Evolutionary conservation across 2,797 vertebrate species (phyloP), one percentile per base, ranked within the genome.

Genomic region (Enteromius viviparus): DNA sequence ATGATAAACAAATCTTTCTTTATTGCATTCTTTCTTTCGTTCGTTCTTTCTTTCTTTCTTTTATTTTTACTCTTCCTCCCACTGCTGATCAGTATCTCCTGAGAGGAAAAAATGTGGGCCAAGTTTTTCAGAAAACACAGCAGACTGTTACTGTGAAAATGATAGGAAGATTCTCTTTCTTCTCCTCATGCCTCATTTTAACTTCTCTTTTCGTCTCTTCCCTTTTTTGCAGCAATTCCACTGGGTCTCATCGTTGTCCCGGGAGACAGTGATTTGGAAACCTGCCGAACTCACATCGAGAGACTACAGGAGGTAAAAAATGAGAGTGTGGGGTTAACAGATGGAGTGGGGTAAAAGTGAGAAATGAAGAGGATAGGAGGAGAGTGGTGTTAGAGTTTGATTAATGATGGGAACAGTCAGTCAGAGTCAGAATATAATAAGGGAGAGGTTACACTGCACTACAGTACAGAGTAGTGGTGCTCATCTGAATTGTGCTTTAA

Each of bases 201-300:
- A 75, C 64, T 75, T 62, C 89, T 85, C 91, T 86, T 87, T 82
- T 87, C 90, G 83, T 92, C 88, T 87, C 68, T 88, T 82, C 87
- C 42, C 19, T 29, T 72, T 72, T 60, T 76, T 85, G 37, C 91
- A 98, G 98, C 97, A 19, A 95, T 98, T 92, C 97, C 97, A 0
- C 87, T 98, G 92, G 98, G 98, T 42, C 94, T 97, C 72, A 97
- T 98, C 34, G 96, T 97, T 87, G 95, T 98, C 90, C 96, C 96
- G 0, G 97, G 96, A 89, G 97, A 99, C 94, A 97, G 97, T 11
- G 96, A 98, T 93, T 93, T 98, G 75, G 97, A 98, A 90, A 94
- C 95, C 71, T 98, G 97, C 90, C 94, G 97, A 2, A 93, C 94
- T 17, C 96, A 97, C 90, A 97, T 97, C 0, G 96, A 98, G 91